phyloP scores from a whole-genome alignment of 2,888 invertebrate genomes.

The Himalopsyche kuldschensis region DNA sequence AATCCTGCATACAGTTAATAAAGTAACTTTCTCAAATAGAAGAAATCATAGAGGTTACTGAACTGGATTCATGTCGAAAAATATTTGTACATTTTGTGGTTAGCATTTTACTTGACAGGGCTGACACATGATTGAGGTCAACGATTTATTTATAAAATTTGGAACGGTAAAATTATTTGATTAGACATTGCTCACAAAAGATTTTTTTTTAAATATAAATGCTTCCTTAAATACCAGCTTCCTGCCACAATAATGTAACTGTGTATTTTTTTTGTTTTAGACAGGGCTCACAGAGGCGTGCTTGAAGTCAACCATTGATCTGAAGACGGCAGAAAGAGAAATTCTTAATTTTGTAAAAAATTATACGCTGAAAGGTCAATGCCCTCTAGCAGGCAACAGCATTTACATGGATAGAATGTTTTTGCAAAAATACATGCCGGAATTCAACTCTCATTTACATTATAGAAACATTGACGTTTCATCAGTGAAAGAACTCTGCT shows the following conservation, averaged over 20 bases:
- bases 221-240: background rate
- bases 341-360: conserved; percentile 72
- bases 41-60: too few relatives aligned
- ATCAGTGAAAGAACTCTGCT: conserved; percentile 81
- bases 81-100: too few relatives aligned
- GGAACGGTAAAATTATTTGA: too few relatives aligned
- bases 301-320: conserved; percentile 65
- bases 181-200: too few relatives aligned
- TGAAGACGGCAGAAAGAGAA: conserved; percentile 69
- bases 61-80: too few relatives aligned
- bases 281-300: conserved; percentile 79
- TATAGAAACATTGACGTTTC: conserved; percentile 94
- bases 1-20: too few relatives aligned
- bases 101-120: too few relatives aligned
- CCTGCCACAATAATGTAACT: conserved; percentile 44
- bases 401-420: conserved; percentile 86
- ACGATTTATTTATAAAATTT: too few relatives aligned
- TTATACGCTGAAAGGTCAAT: conserved; percentile 60
- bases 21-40: too few relatives aligned
- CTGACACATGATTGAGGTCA: too few relatives aligned
- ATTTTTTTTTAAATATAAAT: too few relatives aligned
- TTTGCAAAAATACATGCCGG: conserved; percentile 80
- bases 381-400: conserved; percentile 86
- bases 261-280: conserved; percentile 55
- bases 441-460: conserved; percentile 75